Evolutionary conservation across 2,797 vertebrate species (phyloP), one percentile per base, ranked within the genome.

Genomic region (Sebastes flavidus): DNA sequence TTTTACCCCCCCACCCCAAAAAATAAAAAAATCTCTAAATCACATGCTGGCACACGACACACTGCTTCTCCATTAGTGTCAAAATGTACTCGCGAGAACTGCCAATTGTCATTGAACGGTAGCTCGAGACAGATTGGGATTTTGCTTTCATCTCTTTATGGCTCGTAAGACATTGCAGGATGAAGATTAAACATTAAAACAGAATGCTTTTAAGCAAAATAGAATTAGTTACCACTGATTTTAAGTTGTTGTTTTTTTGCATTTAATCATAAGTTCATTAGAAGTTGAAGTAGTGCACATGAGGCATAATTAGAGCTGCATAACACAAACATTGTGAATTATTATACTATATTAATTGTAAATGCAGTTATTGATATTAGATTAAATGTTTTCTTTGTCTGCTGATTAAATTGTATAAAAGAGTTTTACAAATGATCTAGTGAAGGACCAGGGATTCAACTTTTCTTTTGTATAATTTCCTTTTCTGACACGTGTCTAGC

Each of bases 31-130:
- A 14, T 69, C 30, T 68, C 65, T 38, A 75, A 85, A 80, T 73
- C 63, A 46, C 77, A 87, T 49, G 20, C 77, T 67, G 78, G 61
- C 78, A 85, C 36, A 60, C 27, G 58, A 54, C 58, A 24, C 54
- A 61, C 42, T 54, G 73, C 24, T 22, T 71, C 65, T 80, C 38
- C 25, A 63, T 65, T 54, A 42, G 68, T 62, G 71, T 87, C 62
- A 84, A 46, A 73, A 73, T 66, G 34, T 66, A 55, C 58, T 68
- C 25, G 8, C 67, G 72, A 69, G 63, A 74, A 27, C 20, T 65
- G 69, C 80, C 80, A 79, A 30, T 52, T 81, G 71, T 69, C 2
- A 20, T 27, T 49, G 58, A 65, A 46, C 22, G 30, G 42, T 20
- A 59, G 74, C 75, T 42, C 4, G 10, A 56, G 76, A 77, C 66